A percentile compares a stretch with the other conserved stretches of the same genome.
phyloP scores from a whole-genome alignment of 92 coral and sea anemone genomes.

The Porites evermanni region DNA sequence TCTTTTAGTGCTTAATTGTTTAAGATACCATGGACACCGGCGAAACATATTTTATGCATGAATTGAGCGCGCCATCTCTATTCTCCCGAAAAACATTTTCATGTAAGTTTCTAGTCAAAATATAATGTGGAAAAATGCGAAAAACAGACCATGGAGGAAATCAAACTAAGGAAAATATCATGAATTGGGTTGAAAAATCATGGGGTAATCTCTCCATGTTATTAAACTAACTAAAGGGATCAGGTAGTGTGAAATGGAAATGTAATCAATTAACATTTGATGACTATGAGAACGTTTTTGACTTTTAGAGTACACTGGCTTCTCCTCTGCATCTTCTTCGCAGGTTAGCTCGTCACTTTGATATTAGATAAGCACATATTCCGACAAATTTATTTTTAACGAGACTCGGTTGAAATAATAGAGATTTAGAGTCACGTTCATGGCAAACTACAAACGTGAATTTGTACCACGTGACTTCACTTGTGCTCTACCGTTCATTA shows the following conservation, averaged over 20 bases:
- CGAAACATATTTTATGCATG: background rate
- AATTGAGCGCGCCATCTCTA: background rate
- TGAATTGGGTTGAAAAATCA: no score
- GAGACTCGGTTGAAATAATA: no score
- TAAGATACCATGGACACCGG: background rate
- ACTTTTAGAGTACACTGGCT: background rate
- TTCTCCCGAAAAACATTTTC: background rate
- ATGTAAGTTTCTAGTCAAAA: background rate
- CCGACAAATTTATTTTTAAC: no score
- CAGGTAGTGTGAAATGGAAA: background rate
- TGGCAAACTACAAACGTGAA: no score
- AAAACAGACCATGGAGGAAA: background rate
- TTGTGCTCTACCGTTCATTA: no score
- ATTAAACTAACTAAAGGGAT: no score
- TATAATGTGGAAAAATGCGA: background rate
- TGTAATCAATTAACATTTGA: background rate
- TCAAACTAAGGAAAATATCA: background rate
- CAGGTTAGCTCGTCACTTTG: constrained; percentile 3
- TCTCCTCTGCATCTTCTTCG: background rate
- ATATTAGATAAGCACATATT: no score
- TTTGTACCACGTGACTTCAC: no score
- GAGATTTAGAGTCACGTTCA: no score
- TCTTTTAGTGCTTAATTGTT: background rate
- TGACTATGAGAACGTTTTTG: background rate
- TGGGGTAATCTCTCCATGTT: no score